A percentile compares a stretch with the other conserved stretches of the same genome.
phyloP scores from a whole-genome alignment of 2,113 vertebrate genomes.

The Acanthisitta chloris region DNA sequence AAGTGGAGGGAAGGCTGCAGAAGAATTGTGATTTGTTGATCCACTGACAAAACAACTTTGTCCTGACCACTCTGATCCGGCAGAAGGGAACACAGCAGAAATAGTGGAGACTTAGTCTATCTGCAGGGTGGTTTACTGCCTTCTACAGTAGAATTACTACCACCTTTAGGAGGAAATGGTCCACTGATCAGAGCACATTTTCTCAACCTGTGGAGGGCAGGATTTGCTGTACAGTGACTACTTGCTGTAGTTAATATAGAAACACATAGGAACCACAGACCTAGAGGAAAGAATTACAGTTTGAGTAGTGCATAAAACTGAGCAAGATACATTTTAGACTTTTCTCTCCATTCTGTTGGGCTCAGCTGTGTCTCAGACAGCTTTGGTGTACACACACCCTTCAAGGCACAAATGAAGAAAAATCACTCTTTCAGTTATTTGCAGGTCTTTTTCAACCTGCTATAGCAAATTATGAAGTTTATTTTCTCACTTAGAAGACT shows the following conservation, averaged over 20 bases:
- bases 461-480: background rate
- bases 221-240: background rate
- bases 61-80: background rate
- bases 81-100: background rate
- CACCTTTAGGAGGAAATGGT: background rate
- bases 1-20: background rate
- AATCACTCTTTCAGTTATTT: background rate
- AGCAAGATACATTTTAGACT: background rate
- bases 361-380: background rate
- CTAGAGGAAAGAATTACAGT: background rate
- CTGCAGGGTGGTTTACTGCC: background rate
- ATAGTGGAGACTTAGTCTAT: background rate
- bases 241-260: background rate
- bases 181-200: background rate
- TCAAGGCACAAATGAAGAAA: background rate
- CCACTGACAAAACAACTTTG: background rate
- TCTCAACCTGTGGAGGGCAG: background rate
- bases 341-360: background rate
- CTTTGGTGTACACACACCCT: background rate
- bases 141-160: background rate
- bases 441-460: background rate
- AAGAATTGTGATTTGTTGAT: background rate
- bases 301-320: background rate
- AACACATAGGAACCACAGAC: background rate
- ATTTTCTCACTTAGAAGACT: background rate